Base-by-base conservation (phyloP, 1,140 invertebrate genomes). In the Agrypnia vestita region DNA sequence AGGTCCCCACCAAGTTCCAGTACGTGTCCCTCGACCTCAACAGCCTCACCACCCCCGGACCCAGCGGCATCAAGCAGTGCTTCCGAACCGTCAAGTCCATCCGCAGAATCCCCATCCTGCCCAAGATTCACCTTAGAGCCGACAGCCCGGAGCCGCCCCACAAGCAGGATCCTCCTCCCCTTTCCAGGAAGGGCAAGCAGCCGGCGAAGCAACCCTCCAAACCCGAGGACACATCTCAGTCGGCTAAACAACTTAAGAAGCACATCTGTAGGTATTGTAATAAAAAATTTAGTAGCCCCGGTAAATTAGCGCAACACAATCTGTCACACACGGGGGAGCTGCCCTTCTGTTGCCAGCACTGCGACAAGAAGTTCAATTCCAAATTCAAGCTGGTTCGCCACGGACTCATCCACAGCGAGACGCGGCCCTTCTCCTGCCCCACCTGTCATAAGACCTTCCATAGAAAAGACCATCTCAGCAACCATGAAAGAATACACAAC, bases 391-490 rank as follows among this genome's bases (percentile, higher is more conserved):
- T 94, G 56, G 92, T 93, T 51, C 90, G 93, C 4, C 93, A 94
- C 86, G 88, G 89, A 80, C 87, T 94, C 12, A 94, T 94, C 59
- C 94, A 95, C 85, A 94, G 93, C 62, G 92, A 93, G 82, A 90
- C 91, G 13, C 90, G 92, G 77, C 92, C 93, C 44, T 93, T 93
- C 81, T 90, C 90, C 80, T 95, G 94, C 86, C 89, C 89, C 75
- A 89, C 91, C 78, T 95, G 94, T 86, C 91, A 92, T 75, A 91
- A 93, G 84, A 93, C 92, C 77, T 95, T 94, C 85, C 93, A 93
- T 85, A 87, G 94, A 69, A 95, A 95, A 88, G 94, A 94, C 86
- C 94, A 95, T 85, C 89, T 95, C 62, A 91, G 92, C 73, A 94
- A 94, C 83, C 94, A 95, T 88, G 90, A 91, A 8, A 90, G 92